Base-by-base conservation (phyloP, 1,140 invertebrate species). In the Dendroctonus ponderosae region DNA sequence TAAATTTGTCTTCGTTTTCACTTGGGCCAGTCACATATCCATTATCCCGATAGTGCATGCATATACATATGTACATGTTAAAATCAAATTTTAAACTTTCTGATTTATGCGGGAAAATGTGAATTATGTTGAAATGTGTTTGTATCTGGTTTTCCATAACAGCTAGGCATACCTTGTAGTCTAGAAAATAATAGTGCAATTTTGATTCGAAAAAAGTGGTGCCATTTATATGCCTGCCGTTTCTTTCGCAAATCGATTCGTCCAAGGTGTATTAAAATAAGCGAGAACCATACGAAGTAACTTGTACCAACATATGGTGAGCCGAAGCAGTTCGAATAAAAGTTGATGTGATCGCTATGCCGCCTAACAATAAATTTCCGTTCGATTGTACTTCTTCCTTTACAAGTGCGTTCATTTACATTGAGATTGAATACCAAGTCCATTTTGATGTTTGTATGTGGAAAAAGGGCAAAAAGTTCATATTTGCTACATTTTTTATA, bases 281-380 rank as follows among this genome's bases (percentile, higher is more conserved):
- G 9, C 12, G 7, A 62, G 60, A 39, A 5, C 46, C 60, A 15
- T 62, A 52, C 40, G 12, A 37, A 62, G 60, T 39, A 62, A 62
- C 60, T 50, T 62, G 49, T 11, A 62, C 5, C 60, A 42, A 15
- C 60, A 62, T 62, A 62, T 62, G 60, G 60, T 44, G 52, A 52
- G 48, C 37, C 40, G 15, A 42, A n/a, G 11, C 15, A 39, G 44
- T 37, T 38, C 42, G n/a, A 62, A 40, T 44, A 62, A 62, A 52
- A 51, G 48, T 62, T 62, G 49, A 50, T 51, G 60, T 40, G 48
- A 51, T 62, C 49, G 49, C 15, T 62, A 51, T 38, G 15, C 11
- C 49, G 60, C 37, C 41, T 40, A 46, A 15, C 11, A 41, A 62
- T 62, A 62, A 51, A 62, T 62, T 62, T 62, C 40, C 49, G 38